These are phyloP conservation scores for Rousettus madagascariensis DNA, from an alignment of 2,797 vertebrate genomes.

Conservation along the genomic window DNA sequence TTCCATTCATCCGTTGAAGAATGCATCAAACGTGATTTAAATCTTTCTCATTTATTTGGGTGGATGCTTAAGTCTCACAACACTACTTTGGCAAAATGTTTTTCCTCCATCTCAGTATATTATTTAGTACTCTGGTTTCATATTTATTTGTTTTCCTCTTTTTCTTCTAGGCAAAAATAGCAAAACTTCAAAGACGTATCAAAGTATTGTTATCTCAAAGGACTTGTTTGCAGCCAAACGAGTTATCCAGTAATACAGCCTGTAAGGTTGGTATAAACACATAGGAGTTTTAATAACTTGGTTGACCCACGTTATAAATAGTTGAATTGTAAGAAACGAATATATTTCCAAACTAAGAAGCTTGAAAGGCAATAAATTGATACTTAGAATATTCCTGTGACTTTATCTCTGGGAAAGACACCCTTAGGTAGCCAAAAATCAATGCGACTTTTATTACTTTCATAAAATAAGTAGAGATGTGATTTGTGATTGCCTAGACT, in stretches of 20 bases:
- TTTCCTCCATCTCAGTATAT: neutral
- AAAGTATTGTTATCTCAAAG: neutral
- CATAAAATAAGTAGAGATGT: neutral
- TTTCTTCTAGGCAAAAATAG: slow-evolving; percentile 75
- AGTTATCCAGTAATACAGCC: neutral
- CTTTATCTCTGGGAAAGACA: neutral
- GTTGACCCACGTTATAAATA: neutral
- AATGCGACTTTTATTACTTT: neutral
- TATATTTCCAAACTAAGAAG: neutral
- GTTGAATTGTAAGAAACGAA: slow-evolving; percentile 16
- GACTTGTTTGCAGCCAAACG: neutral
- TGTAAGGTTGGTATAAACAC: slow-evolving; percentile 62
- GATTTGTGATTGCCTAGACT: neutral
- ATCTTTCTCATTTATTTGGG: slow-evolving; percentile 40
- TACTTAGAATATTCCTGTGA: neutral
- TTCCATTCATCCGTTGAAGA: neutral
- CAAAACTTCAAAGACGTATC: slow-evolving; percentile 68
- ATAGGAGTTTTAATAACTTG: neutral
- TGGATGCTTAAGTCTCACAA: neutral
- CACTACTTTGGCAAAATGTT: neutral
- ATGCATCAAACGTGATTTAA: neutral
- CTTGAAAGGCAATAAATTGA: slow-evolving; percentile 11
- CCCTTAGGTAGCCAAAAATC: neutral
- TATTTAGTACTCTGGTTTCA: neutral
- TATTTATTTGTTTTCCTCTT: slow-evolving; percentile 40